Evolutionary conservation across 2,797 vertebrate species (phyloP).

Genomic region (Cottoperca gobio): DNA sequence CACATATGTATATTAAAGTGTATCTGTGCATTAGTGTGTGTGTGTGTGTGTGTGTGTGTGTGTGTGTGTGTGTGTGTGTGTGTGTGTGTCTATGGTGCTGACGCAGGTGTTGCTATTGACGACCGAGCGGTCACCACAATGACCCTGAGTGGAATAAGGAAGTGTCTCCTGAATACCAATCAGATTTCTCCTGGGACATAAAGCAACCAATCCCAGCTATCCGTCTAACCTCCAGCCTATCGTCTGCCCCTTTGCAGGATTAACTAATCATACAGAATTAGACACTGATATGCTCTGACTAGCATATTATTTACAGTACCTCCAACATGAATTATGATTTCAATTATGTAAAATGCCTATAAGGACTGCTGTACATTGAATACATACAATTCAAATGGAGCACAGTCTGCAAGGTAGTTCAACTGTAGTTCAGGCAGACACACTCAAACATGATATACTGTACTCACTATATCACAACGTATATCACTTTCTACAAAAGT

Average conservation of each 20-base stretch:
- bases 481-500: neutral
- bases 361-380: conserved; percentile 29
- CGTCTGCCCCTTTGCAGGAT: conserved; percentile 38
- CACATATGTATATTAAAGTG: conserved; percentile 16
- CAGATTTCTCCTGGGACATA: conserved; percentile 54
- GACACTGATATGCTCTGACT: conserved; percentile 40
- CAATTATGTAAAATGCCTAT: conserved; percentile 44
- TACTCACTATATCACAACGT: conserved; percentile 15
- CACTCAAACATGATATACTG: neutral
- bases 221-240: conserved; percentile 55
- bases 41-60: neutral
- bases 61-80: neutral
- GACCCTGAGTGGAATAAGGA: conserved; percentile 70
- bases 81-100: conserved; percentile 58
- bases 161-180: conserved; percentile 76
- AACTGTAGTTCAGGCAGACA: conserved; percentile 9
- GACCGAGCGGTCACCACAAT: conserved; percentile 73
- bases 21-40: neutral
- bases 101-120: conserved; percentile 78
- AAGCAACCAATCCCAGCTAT: conserved; percentile 58
- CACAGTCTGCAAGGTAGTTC: conserved; percentile 18
- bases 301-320: conserved; percentile 24
- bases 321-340: conserved; percentile 49
- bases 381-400: conserved; percentile 38
- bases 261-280: conserved; percentile 56